Evolutionary conservation across 2,888 invertebrate genomes (phyloP).

Genomic region (Arge pagana): DNA sequence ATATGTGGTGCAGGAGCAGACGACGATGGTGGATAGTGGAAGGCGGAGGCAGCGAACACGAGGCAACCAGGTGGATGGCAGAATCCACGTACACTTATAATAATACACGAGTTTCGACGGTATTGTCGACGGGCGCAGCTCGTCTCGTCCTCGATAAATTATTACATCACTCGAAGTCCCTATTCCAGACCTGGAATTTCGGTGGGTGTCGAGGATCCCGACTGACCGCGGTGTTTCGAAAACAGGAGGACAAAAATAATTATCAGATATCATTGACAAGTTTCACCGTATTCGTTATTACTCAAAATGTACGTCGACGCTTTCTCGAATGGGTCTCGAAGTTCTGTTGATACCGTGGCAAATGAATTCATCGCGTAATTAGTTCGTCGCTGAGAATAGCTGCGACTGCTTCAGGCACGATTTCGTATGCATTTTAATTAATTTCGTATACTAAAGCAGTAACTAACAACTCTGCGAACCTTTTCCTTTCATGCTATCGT

Average conservation of each 20-base stretch:
- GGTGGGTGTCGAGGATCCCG: too few species aligned
- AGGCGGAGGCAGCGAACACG: constrained; percentile 21
- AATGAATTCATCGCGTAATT: too few species aligned
- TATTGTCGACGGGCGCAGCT: constrained; percentile 31
- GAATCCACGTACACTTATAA: constrained; percentile 51
- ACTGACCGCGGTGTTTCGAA: too few species aligned
- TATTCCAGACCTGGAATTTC: constrained; percentile 6
- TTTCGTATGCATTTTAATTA: constrained; percentile 51
- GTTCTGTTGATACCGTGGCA: too few species aligned
- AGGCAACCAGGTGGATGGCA: constrained; percentile 21
- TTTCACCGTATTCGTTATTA: too few species aligned
- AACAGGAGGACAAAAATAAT: too few species aligned
- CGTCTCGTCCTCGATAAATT: constrained; percentile 27
- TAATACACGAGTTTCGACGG: constrained; percentile 49
- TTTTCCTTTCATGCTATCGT: too few species aligned
- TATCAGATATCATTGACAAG: too few species aligned
- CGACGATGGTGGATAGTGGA: constrained; percentile 23
- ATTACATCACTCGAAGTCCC: constrained; percentile 3
- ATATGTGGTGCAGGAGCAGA: constrained; percentile 33
- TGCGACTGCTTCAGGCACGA: too few species aligned
- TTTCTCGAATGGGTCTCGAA: too few species aligned
- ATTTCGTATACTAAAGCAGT: constrained; percentile 42
- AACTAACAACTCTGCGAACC: constrained; percentile 41
- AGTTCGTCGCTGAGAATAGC: too few species aligned
- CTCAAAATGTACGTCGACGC: too few species aligned